phyloP scores from a whole-genome alignment of 2,797 vertebrate genomes.

The Karalla daura region DNA sequence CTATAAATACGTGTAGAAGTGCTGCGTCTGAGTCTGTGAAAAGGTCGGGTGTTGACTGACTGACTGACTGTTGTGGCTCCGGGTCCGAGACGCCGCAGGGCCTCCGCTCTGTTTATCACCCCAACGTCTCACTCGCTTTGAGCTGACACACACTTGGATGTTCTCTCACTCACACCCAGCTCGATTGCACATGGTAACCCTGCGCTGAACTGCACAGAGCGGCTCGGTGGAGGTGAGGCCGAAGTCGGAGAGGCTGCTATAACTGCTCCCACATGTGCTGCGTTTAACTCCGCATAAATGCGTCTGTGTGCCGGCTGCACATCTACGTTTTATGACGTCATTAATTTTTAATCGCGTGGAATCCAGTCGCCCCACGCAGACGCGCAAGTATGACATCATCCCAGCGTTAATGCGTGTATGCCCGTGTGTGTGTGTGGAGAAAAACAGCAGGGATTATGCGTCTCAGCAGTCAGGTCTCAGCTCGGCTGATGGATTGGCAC shows the following conservation, averaged over 20 bases:
- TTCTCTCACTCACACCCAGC: neutral
- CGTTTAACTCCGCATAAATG: slow-evolving; percentile 12
- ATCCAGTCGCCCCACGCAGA: slow-evolving; percentile 4
- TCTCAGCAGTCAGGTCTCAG: slow-evolving; percentile 21
- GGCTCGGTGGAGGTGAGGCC: slow-evolving; percentile 46
- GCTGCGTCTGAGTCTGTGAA: slow-evolving; percentile 43
- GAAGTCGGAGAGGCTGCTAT: slow-evolving; percentile 34
- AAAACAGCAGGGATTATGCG: slow-evolving; percentile 26
- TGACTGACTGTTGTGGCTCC: slow-evolving; percentile 44
- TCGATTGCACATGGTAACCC: slow-evolving; percentile 56
- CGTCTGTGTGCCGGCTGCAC: slow-evolving; percentile 29
- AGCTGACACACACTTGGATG: neutral
- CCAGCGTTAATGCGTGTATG: neutral
- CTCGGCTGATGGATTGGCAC: too few species aligned
- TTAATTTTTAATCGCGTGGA: slow-evolving; percentile 14
- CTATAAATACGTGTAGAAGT: slow-evolving; percentile 70
- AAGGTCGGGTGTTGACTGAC: slow-evolving; percentile 55
- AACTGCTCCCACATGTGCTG: slow-evolving; percentile 64
- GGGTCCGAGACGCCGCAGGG: slow-evolving; percentile 31
- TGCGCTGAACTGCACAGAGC: slow-evolving; percentile 61
- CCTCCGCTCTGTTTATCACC: slow-evolving; percentile 35
- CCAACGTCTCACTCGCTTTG: slow-evolving; percentile 14
- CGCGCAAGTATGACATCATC: slow-evolving; percentile 14
- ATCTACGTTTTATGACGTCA: slow-evolving; percentile 10
- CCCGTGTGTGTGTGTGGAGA: neutral